Evolutionary conservation across 2,888 invertebrate species (phyloP).

Genomic region (Eugnorisma glareosa): DNA sequence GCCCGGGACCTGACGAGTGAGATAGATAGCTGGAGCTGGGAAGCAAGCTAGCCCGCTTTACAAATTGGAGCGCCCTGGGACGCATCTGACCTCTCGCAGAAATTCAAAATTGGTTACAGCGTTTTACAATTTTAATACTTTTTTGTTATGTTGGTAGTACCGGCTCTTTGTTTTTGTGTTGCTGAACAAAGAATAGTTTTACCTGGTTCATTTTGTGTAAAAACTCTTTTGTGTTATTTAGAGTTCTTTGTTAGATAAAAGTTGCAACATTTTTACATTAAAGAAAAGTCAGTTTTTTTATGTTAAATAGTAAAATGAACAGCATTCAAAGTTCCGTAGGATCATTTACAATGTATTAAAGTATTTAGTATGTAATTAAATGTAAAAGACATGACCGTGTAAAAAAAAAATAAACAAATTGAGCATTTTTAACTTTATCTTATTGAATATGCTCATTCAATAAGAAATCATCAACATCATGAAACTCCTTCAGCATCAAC

Average conservation of each 20-base stretch:
- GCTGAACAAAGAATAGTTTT: constrained; percentile 42
- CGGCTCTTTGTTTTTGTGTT: constrained; percentile 41
- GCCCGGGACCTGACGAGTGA: constrained; percentile 82
- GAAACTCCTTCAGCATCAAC: not conserved
- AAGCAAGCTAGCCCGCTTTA: constrained; percentile 69
- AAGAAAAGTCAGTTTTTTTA: constrained; percentile 2
- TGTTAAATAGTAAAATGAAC: not conserved
- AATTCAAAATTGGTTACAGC: constrained; percentile 64
- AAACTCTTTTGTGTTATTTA: constrained; percentile 33
- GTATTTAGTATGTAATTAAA: not conserved
- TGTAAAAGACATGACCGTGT: not conserved
- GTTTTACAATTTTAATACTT: constrained; percentile 50
- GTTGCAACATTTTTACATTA: constrained; percentile 18
- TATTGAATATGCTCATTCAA: not conserved
- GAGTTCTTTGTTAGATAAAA: constrained; percentile 27
- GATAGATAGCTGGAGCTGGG: constrained; percentile 79
- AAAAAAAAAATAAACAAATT: not conserved
- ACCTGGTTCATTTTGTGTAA: constrained; percentile 32
- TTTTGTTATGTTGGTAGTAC: constrained; percentile 31
- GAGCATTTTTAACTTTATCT: not conserved
- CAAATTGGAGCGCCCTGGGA: constrained; percentile 72
- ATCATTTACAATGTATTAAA: not conserved
- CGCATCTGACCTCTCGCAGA: constrained; percentile 77
- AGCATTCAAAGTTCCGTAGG: not conserved
- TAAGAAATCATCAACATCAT: not conserved